Evolutionary conservation across 2,888 invertebrate species (phyloP), one percentile per base, ranked within the genome.

Genomic region (Watsonalla cultraria): DNA sequence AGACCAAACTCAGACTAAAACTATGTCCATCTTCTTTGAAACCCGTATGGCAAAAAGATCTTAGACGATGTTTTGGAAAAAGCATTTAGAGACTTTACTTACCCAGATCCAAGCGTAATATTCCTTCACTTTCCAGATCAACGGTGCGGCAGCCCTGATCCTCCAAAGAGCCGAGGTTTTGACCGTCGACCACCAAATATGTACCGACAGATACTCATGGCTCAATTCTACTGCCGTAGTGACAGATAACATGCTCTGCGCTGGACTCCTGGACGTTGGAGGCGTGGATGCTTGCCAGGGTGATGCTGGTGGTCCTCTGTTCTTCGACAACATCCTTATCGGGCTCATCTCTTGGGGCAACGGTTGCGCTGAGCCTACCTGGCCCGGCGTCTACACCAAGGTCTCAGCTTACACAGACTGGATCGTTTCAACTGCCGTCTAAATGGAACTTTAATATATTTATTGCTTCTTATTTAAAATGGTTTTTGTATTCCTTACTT

Each of bases 291-390:
- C 75, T 15, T 66, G 71, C 39, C 55, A 67, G n/a, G 66, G 70
- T 5, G 82, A 91, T 67, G 78, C 79, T 50, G 91, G 90, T 6
- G 85, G 86, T n/a, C 86, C 91, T 14, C 59, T 90, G 56, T 81
- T 75, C 61, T 76, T 74, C 60, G 68, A 66, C 46, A 74, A 74
- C 47, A 65, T 73, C 58, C 65, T 84, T 55, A 74, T 88, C 59
- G 86, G 86, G 45, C 76, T 91, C 57, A 91, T 91, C 7, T 91
- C 91, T 46, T 91, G 86, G 84, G 92, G 91, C 51, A 86, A 85
- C 70, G 87, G 85, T 9, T 92, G 92, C 62, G 91, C 91, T n/a
- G 77, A 83, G 50, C 68, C 73, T 7, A 62, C 69, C 51, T 91
- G 88, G 61, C 92, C 92, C 6, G 92, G 92, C 51, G 90, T 92